phyloP scores from a whole-genome alignment of 2,888 invertebrate species.

The Cryptophagus acutangulus region DNA sequence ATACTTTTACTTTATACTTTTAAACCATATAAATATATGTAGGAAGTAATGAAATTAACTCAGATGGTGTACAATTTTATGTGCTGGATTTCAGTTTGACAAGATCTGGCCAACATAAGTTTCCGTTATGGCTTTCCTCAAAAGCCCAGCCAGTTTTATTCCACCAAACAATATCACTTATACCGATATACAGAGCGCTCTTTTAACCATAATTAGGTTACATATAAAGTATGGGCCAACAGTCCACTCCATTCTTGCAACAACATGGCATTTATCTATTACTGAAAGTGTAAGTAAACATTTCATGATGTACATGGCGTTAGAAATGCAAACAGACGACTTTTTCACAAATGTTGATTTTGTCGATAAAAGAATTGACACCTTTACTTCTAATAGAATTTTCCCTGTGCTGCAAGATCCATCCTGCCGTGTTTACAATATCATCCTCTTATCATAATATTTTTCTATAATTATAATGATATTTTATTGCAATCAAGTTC shows the following conservation, averaged over 20 bases:
- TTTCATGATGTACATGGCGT: conserved; percentile 40
- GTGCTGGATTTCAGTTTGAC: no score
- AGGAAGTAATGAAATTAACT: no score
- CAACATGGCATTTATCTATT: conserved; percentile 45
- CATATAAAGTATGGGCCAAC: conserved; percentile 16
- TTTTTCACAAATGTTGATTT: conserved; percentile 32
- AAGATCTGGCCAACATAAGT: conserved; percentile 1
- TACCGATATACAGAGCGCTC: conserved; percentile 1
- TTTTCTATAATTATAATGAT: background rate
- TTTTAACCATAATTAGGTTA: conserved; percentile 20
- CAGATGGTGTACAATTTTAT: no score
- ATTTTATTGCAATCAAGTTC: no score
- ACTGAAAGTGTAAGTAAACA: conserved; percentile 48
- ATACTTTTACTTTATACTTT: no score
- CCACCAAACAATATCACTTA: conserved; percentile 6
- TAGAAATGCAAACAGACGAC: conserved; percentile 43
- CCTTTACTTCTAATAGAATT: conserved; percentile 7
- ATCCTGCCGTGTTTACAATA: background rate
- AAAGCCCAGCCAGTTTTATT: background rate
- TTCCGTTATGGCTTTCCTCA: no score
- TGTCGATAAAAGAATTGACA: conserved; percentile 7
- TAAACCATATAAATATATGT: no score
- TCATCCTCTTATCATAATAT: conserved; percentile 1
- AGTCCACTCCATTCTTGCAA: conserved; percentile 39
- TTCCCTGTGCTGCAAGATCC: background rate